Evolutionary conservation across 2,113 vertebrate genomes (phyloP).

Genomic region (Lynx canadensis): DNA sequence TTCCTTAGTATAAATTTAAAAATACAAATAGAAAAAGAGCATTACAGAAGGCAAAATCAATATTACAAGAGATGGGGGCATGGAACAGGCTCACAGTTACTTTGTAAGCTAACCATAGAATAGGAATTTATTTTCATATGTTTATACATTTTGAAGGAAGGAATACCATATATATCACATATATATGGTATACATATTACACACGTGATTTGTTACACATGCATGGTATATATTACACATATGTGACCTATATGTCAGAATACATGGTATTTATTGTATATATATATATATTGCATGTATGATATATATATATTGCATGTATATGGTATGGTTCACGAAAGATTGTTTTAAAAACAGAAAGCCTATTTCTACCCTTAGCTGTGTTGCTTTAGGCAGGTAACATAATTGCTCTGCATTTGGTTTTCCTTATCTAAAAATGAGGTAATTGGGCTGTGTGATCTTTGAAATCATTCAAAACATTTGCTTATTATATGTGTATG

Average conservation of each 20-base stretch:
- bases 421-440: background rate
- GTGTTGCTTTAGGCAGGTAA: background rate
- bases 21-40: background rate
- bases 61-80: background rate
- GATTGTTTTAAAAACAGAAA: constrained; percentile 16
- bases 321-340: background rate
- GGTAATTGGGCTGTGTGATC: background rate
- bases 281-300: background rate
- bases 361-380: background rate
- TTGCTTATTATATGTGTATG: background rate
- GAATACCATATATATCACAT: background rate
- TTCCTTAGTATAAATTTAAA: background rate
- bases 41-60: background rate
- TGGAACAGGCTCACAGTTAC: background rate
- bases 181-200: background rate
- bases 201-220: too few species aligned
- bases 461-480: background rate
- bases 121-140: background rate
- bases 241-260: background rate
- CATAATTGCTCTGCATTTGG: background rate
- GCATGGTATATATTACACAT: background rate
- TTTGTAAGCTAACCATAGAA: background rate
- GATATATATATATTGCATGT: background rate
- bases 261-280: background rate
- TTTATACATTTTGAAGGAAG: constrained; percentile 6